These are phyloP conservation scores for Panurus biarmicus DNA, from an alignment of 2,113 vertebrate species.

Conservation along the genomic window DNA sequence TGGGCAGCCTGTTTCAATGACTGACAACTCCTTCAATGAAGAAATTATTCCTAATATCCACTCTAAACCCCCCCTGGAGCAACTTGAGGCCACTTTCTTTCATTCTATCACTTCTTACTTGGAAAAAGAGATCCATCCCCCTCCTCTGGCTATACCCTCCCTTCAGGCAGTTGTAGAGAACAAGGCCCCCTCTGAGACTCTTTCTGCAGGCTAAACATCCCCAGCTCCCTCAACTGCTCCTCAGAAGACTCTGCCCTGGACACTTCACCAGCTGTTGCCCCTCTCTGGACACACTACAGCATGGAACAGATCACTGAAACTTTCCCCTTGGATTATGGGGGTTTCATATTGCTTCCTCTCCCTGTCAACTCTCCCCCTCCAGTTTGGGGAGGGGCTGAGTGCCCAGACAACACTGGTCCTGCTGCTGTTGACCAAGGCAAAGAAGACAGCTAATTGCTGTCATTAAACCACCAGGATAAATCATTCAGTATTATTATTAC, in stretches of 20 bases:
- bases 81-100: not conserved
- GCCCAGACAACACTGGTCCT: not conserved
- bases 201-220: not conserved
- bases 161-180: not conserved
- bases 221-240: not conserved
- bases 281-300: not conserved
- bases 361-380: no score
- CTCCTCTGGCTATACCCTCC: not conserved
- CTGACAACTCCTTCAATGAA: not conserved
- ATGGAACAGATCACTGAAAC: not conserved
- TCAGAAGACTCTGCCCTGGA: not conserved
- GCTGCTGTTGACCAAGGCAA: not conserved
- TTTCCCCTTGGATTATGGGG: not conserved
- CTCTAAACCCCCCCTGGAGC: not conserved
- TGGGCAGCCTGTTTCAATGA: not conserved
- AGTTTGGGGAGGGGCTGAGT: not conserved
- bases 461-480: not conserved
- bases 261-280: fast-evolving
- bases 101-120: not conserved
- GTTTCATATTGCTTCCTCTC: not conserved
- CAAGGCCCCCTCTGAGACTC: not conserved
- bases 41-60: not conserved
- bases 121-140: not conserved
- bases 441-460: not conserved
- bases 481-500: not conserved